Evolutionary conservation across 2,797 vertebrate genomes (phyloP).

Genomic region (Rousettus madagascariensis): DNA sequence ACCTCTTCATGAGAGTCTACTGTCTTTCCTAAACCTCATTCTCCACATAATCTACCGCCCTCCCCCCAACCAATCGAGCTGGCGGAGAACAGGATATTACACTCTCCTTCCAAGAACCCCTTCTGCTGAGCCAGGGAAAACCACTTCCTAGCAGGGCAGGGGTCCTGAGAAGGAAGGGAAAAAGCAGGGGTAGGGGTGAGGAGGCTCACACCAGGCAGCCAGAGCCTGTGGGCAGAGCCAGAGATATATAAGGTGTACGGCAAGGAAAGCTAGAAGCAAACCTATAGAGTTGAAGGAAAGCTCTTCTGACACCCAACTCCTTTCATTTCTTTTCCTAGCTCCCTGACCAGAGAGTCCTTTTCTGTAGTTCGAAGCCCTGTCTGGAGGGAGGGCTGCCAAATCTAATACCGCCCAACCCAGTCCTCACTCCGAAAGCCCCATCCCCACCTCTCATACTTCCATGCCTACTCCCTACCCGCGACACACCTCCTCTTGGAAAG

Average conservation of each 20-base stretch:
- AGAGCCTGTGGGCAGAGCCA: neutral
- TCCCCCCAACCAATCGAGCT: neutral
- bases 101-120: slow-evolving; percentile 45
- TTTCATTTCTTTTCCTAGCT: neutral
- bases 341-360: neutral
- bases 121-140: slow-evolving; percentile 67
- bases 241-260: accelerated
- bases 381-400: neutral
- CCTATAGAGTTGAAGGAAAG: neutral
- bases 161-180: neutral
- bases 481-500: neutral
- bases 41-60: neutral
- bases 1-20: neutral
- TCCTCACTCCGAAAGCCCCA: neutral
- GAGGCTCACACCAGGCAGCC: neutral
- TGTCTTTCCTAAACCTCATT: neutral
- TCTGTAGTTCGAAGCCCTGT: neutral
- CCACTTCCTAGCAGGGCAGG: slow-evolving; percentile 53
- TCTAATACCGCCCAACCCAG: neutral
- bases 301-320: neutral
- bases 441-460: neutral
- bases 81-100: slow-evolving; percentile 55
- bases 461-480: too few relatives aligned
- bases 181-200: too few relatives aligned
- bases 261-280: neutral